Percentiles rank a stretch among this genome's conserved stretches.
Evolutionary conservation across 2,888 invertebrate species (phyloP).

Genomic region (Eupelmus urozonus): DNA sequence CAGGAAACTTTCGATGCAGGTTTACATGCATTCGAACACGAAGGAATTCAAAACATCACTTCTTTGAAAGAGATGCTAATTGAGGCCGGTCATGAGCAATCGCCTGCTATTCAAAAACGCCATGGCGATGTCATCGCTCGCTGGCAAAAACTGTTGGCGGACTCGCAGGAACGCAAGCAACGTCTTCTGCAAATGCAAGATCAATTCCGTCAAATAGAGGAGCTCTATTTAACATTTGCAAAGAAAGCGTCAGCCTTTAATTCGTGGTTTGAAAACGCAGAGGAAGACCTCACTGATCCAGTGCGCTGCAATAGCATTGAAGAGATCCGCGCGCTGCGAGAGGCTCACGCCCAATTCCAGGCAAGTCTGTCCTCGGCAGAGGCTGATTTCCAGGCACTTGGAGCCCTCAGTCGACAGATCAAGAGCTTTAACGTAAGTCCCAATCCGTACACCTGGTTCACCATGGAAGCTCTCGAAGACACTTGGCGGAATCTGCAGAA

Average conservation of each 20-base stretch:
- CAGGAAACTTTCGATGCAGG: constrained; percentile 99
- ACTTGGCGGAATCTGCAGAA: constrained; percentile 99
- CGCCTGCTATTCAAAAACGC: constrained; percentile 92
- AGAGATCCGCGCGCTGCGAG: constrained; percentile 96
- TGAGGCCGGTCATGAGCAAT: constrained; percentile 93
- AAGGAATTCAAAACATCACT: constrained; percentile 98
- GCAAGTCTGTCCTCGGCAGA: constrained; percentile 92
- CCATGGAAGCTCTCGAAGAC: constrained; percentile 99
- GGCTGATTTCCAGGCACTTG: constrained; percentile 97
- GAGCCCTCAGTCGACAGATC: constrained; percentile 97
- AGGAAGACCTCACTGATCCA: constrained; percentile 99
- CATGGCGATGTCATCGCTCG: constrained; percentile 96
- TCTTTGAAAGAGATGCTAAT: constrained; percentile 96
- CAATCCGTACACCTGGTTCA: constrained; percentile 99
- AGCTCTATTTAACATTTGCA: constrained; percentile 98
- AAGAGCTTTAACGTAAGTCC: constrained; percentile 99
- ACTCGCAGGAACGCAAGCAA: constrained; percentile 95
- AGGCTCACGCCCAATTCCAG: constrained; percentile 98
- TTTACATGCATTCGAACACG: constrained; percentile 96
- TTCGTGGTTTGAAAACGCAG: constrained; percentile 99
- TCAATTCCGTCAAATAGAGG: constrained; percentile 99
- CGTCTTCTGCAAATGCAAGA: constrained; percentile 96
- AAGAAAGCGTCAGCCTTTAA: constrained; percentile 99
- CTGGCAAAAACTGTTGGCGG: constrained; percentile 96
- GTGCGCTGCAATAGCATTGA: constrained; percentile 99